These are phyloP conservation scores for Ostrea denselamellosa DNA, from an alignment of 1,140 invertebrate species.

Conservation along the genomic window DNA sequence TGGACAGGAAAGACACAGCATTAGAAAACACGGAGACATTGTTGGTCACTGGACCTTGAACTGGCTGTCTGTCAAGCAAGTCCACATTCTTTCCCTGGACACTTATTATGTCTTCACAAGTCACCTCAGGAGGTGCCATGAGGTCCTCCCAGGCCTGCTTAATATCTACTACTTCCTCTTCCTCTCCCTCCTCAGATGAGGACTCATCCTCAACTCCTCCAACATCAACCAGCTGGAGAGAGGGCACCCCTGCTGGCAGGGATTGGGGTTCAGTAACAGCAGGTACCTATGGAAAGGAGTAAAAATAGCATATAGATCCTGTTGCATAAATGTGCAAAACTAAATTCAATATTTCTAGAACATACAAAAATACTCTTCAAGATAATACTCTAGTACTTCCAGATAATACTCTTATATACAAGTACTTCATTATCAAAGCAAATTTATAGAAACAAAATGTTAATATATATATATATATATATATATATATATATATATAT, in stretches of 20 bases:
- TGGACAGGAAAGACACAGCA: constrained; percentile 68
- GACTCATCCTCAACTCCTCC: constrained; percentile 16
- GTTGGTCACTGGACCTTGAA: constrained; percentile 42
- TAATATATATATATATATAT: too few relatives aligned
- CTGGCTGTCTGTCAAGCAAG: constrained; percentile 54
- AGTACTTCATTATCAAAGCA: too few relatives aligned
- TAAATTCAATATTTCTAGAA: too few relatives aligned
- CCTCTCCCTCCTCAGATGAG: constrained; percentile 9
- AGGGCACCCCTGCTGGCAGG: constrained; percentile 18
- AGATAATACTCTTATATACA: too few relatives aligned
- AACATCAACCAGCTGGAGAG: background rate
- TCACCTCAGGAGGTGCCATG: constrained; percentile 64
- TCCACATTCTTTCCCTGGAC: constrained; percentile 61
- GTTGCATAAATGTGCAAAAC: background rate
- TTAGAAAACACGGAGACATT: constrained; percentile 49
- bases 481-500: too few relatives aligned
- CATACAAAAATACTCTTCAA: too few relatives aligned
- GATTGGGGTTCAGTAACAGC: background rate
- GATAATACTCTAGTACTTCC: too few relatives aligned
- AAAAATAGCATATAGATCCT: background rate
- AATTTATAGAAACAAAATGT: too few relatives aligned
- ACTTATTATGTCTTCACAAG: constrained; percentile 70
- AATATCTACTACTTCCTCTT: constrained; percentile 2
- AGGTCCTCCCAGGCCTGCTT: constrained; percentile 67
- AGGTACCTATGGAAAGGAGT: background rate